Evolutionary conservation across 2,113 vertebrate species (phyloP).

Genomic region (Cygnus atratus): DNA sequence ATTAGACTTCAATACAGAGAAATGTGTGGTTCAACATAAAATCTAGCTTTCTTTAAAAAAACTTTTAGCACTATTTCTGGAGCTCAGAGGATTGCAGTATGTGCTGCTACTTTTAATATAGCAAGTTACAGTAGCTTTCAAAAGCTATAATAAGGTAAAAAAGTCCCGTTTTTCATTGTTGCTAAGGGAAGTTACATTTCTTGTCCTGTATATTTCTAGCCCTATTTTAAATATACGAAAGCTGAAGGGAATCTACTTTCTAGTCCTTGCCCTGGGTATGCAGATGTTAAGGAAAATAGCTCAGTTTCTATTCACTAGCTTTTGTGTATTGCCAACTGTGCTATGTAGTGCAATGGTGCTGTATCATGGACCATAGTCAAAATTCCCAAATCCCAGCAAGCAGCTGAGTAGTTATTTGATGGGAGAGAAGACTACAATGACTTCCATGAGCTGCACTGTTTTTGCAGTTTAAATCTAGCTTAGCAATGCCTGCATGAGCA

Average conservation of each 20-base stretch:
- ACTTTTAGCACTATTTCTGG: not conserved
- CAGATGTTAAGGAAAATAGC: not conserved
- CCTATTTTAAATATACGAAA: not conserved
- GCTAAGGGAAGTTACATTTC: not conserved
- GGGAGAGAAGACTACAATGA: not conserved
- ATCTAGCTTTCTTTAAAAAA: not conserved
- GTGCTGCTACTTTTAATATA: not conserved
- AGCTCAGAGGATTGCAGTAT: not conserved
- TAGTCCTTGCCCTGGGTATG: not conserved
- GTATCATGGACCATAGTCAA: not conserved
- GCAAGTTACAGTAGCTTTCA: not conserved
- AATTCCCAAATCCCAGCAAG: not conserved
- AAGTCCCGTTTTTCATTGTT: not conserved
- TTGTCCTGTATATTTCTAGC: not conserved
- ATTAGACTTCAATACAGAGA: not conserved
- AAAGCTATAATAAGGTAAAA: not conserved
- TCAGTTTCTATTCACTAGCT: fast-evolving
- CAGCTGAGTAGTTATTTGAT: not conserved
- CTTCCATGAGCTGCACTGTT: not conserved
- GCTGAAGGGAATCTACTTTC: not conserved
- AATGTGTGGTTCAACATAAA: not conserved
- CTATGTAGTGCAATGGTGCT: not conserved
- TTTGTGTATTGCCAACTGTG: not conserved
- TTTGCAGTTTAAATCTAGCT: not conserved
- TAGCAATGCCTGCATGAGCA: not conserved